phyloP scores from a whole-genome alignment of 2,888 invertebrate genomes.

The Epinotia brunnichana region DNA sequence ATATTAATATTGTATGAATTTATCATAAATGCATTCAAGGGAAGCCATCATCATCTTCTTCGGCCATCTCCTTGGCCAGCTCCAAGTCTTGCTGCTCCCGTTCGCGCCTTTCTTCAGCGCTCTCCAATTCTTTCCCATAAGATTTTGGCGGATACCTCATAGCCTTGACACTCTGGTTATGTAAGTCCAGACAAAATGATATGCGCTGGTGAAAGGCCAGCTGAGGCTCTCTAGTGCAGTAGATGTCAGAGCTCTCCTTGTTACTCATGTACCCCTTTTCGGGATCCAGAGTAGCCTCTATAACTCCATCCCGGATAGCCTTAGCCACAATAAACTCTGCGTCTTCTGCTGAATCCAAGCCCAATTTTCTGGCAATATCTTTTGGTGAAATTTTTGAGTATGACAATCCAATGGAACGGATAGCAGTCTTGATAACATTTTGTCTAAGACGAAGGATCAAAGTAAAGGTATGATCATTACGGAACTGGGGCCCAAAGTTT shows the following conservation, averaged over 20 bases:
- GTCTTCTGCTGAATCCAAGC: constrained; percentile 97
- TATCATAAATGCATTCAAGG: constrained; percentile 62
- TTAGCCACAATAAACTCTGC: constrained; percentile 99
- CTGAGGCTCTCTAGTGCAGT: constrained; percentile 98
- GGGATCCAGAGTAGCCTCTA: constrained; percentile 98
- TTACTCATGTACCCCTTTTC: constrained; percentile 98
- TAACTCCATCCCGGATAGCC: constrained; percentile 98
- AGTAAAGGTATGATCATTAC: constrained; percentile 97
- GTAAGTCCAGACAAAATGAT: constrained; percentile 97
- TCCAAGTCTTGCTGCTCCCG: constrained; percentile 99
- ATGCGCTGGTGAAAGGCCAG: constrained; percentile 98
- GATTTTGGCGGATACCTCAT: constrained; percentile 99
- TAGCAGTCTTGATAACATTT: constrained; percentile 99
- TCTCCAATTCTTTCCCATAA: constrained; percentile 98
- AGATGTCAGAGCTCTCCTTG: constrained; percentile 98
- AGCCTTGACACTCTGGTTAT: constrained; percentile 99
- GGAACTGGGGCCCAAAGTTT: constrained; percentile 95
- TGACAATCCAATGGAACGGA: constrained; percentile 96
- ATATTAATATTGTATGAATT: constrained; percentile 28
- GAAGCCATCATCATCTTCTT: constrained; percentile 98
- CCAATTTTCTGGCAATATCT: constrained; percentile 97
- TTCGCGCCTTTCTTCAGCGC: constrained; percentile 97
- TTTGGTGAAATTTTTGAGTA: constrained; percentile 98
- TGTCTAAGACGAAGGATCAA: constrained; percentile 97
- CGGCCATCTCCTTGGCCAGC: constrained; percentile 99